Evolutionary conservation across 2,113 vertebrate genomes (phyloP), one percentile per base, ranked within the genome.

Genomic region (Peromyscus leucopus): DNA sequence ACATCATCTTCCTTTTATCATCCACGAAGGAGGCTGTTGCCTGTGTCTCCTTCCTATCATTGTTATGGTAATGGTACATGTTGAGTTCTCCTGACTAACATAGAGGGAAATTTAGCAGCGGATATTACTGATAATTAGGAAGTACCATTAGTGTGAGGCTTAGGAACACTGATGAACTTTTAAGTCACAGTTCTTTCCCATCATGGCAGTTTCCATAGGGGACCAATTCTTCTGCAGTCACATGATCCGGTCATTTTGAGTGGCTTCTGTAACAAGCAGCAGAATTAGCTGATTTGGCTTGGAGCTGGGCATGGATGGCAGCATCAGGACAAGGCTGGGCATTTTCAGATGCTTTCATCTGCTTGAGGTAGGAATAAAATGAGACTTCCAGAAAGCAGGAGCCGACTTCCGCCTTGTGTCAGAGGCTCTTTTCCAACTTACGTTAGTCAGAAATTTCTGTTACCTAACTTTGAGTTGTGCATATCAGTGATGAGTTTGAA

Each of bases 271-370:
- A 85, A 89, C 72, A 33, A 79, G 71, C 36, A 87, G 39, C 57
- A 33, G 16, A 28, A 83, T 86, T 12, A 91, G 46, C 61, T 59
- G 46, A 12, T 46, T 90, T 95, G 79, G 22, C n/a, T 80, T 83
- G 69, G 46, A 76, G 78, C 61, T 48, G 42, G 79, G 94, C 96
- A 71, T 93, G 87, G 89, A n/a, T 89, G 89, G 94, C 95, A 86
- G 95, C 91, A 94, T 86, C 0, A 74, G 89, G 82, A 65, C 86
- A 17, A 17, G 3, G 0, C 61, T 39, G 6, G 42, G 22, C 42
- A 61, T 39, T 92, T 76, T 24, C 26, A 57, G 1, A 36, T 5
- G 51, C 39, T 90, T 48, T 63, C 7, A 16, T 84, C 59, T 89
- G 65, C 69, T 2, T 39, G 75, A 67, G 82, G 33, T 24, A 75